Conservation (phyloP, 2,888 invertebrate genomes). For the Luperina nickerlii region DNA sequence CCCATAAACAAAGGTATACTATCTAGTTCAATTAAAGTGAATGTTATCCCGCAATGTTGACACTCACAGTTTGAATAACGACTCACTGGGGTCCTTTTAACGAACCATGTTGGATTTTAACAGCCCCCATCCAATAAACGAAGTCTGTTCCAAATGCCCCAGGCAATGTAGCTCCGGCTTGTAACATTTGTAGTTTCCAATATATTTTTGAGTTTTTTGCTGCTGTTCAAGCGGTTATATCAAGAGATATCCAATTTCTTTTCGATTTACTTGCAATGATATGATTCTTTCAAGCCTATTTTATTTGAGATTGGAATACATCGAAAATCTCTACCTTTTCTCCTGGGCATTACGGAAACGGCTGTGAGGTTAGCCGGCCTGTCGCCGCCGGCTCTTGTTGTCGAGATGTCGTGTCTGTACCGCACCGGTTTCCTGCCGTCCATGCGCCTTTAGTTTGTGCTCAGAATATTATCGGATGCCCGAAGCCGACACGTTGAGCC, state of each 20-base stretch:
- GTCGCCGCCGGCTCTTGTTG: slow-evolving; percentile 38
- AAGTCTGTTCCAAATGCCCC: slow-evolving; percentile 8
- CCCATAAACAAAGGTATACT: neutral
- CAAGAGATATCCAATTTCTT: slow-evolving; percentile 36
- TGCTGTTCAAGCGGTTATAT: neutral
- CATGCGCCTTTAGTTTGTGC: slow-evolving; percentile 26
- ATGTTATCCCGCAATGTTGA: slow-evolving; percentile 18
- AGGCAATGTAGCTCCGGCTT: slow-evolving; percentile 3
- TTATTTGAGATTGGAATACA: slow-evolving; percentile 9
- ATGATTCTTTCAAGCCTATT: slow-evolving; percentile 9
- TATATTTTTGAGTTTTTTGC: slow-evolving; percentile 17
- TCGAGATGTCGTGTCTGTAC: slow-evolving; percentile 40
- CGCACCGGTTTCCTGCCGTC: slow-evolving; percentile 5
- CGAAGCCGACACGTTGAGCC: slow-evolving; percentile 32
- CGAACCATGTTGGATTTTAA: slow-evolving; percentile 36
- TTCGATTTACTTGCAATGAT: slow-evolving; percentile 40
- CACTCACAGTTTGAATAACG: slow-evolving; percentile 34
- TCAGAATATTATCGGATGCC: slow-evolving; percentile 36
- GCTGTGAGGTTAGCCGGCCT: slow-evolving; percentile 20
- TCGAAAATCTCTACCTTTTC: neutral
- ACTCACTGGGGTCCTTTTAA: slow-evolving; percentile 36
- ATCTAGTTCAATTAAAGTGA: slow-evolving; percentile 42
- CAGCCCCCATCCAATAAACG: slow-evolving; percentile 21
- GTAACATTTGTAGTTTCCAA: slow-evolving; percentile 36
- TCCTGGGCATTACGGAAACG: slow-evolving; percentile 7